phyloP scores from a whole-genome alignment of 2,888 invertebrate genomes.

The Ophion costatus region DNA sequence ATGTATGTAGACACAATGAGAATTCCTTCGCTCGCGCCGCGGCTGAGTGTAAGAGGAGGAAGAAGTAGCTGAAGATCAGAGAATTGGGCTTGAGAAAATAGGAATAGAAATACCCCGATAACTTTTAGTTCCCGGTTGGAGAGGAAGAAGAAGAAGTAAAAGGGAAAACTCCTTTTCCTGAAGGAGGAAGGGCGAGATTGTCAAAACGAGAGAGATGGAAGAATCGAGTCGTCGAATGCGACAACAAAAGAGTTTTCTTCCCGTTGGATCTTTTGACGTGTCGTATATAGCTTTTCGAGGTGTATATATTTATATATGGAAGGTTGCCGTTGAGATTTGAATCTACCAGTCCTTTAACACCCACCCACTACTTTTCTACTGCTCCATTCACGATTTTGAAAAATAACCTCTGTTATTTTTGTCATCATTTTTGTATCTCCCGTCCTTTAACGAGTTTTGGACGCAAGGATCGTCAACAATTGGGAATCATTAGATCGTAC shows the following conservation, averaged over 20 bases:
- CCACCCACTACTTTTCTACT: conserved; percentile 24
- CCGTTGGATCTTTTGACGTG: conserved; percentile 45
- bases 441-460: no score
- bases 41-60: conserved; percentile 30
- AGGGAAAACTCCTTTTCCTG: not conserved
- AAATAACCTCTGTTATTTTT: not conserved
- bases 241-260: conserved; percentile 61
- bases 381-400: conserved; percentile 16
- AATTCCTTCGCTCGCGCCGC: conserved; percentile 53
- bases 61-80: conserved; percentile 28
- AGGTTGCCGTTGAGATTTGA: conserved; percentile 30
- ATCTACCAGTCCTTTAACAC: conserved; percentile 19
- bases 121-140: conserved; percentile 37
- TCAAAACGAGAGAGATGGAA: conserved; percentile 29
- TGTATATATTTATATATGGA: not conserved
- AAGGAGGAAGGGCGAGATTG: conserved; percentile 27
- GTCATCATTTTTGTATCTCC: not conserved
- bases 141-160: conserved; percentile 13
- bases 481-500: no score
- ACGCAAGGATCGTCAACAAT: no score
- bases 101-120: conserved; percentile 51
- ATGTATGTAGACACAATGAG: conserved; percentile 23
- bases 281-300: conserved; percentile 35
- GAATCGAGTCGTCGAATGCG: conserved; percentile 39
- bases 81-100: conserved; percentile 50